Evolutionary conservation across 2,888 invertebrate species (phyloP), one percentile per base, ranked within the genome.

Genomic region (Epinotia bilunana): DNA sequence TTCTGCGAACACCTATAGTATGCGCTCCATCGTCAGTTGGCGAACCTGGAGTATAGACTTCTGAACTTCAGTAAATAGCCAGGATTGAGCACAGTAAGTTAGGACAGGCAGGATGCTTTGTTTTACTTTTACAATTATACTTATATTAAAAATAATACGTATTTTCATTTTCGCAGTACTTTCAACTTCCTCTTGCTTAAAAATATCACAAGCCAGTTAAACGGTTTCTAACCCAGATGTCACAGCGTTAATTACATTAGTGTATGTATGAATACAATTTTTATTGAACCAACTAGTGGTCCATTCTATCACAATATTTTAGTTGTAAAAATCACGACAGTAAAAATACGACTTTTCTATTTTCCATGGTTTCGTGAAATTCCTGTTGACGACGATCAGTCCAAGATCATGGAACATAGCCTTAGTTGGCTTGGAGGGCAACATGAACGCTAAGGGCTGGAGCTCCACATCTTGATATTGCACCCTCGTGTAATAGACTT

Each of bases 341-440:
- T n/a, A n/a, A n/a, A n/a, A n/a, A n/a, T n/a, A n/a, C n/a, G n/a
- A n/a, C n/a, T n/a, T n/a, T n/a, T n/a, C n/a, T 12, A 2, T 55
- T 9, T 39, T 9, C 67, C 67, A 67, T 12, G n/a, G 7, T 0
- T 13, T n/a, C 12, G 33, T 53, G 9, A 0, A 9, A 13, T 53
- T 28, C 7, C 39, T 62, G 16, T 33, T 33, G 3, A 71, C 33
- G 28, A 62, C 18, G 2, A 71, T 71, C 9, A 71, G 53, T 18
- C 62, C 62, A 5, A 62, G 3, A 28, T 71, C 69, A 4, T 69
- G 46, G 9, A 69, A 69, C 58, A 46, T 28, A 20, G 39, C 13
- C 7, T 69, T 60, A 0, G 69, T 69, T 2, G n/a, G 23, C 5
- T 46, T 60, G 2, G 58, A 28, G 1, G 69, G 69, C 5, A 58